Conservation (phyloP, 2,797 vertebrate species). For the Danio aesculapii region DNA sequence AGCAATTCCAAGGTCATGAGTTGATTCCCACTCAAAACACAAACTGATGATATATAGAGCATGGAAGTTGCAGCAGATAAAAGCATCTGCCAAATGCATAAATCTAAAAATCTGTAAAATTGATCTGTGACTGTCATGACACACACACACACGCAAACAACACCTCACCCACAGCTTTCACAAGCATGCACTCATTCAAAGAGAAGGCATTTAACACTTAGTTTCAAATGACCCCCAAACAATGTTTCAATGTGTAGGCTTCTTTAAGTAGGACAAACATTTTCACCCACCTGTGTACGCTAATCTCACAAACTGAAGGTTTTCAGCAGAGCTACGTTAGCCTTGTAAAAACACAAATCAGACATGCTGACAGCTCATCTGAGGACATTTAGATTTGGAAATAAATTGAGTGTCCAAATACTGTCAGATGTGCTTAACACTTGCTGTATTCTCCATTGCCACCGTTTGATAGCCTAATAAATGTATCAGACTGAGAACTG, state of each 20-base stretch:
- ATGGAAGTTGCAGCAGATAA: neutral
- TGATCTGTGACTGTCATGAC: neutral
- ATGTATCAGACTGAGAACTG: conserved; percentile 12
- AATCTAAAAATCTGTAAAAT: conserved; percentile 21
- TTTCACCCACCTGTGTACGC: conserved; percentile 4
- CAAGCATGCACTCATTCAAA: neutral
- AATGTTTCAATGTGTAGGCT: conserved; percentile 1
- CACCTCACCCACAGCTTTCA: conserved; percentile 13
- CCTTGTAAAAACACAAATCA: neutral
- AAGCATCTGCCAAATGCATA: conserved; percentile 5
- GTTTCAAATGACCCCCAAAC: neutral
- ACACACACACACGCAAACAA: neutral
- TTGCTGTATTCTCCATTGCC: conserved; percentile 32
- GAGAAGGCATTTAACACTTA: neutral
- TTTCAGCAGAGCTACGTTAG: conserved; percentile 13
- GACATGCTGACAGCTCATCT: neutral
- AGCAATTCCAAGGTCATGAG: neutral
- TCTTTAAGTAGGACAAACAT: conserved; percentile 6
- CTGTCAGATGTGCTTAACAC: conserved; percentile 27
- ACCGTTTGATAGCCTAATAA: conserved; percentile 30
- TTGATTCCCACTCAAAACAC: neutral
- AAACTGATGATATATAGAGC: neutral
- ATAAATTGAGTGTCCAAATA: conserved; percentile 21
- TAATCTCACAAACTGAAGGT: conserved; percentile 3
- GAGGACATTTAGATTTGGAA: neutral